Evolutionary conservation across 2,113 vertebrate species (phyloP).

Genomic region (Chaetura pelagica): DNA sequence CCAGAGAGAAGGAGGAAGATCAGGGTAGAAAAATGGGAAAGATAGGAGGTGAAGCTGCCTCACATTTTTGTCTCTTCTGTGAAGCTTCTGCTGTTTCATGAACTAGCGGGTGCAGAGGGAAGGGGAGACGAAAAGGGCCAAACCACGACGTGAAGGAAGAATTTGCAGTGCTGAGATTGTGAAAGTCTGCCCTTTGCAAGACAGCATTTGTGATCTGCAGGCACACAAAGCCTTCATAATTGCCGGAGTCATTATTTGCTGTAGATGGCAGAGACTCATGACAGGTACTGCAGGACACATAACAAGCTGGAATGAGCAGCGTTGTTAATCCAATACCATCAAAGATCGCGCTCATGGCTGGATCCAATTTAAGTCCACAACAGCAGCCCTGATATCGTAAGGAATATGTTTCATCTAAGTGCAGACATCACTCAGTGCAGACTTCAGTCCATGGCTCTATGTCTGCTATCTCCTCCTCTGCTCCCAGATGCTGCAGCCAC

Average conservation of each 20-base stretch:
- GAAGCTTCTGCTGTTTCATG: background rate
- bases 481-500: background rate
- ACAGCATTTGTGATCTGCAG: conserved; percentile 18
- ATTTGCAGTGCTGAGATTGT: background rate
- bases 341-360: conserved; percentile 26
- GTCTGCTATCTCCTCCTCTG: background rate
- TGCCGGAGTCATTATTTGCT: conserved; percentile 41
- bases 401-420: conserved; percentile 38
- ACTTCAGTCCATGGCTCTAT: background rate
- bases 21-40: background rate
- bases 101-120: background rate
- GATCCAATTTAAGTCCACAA: conserved; percentile 48
- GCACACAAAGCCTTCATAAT: conserved; percentile 40
- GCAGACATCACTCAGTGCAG: background rate
- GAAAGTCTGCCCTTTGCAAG: background rate
- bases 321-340: conserved; percentile 56
- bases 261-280: conserved; percentile 31
- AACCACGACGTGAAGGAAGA: background rate
- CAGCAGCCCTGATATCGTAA: background rate
- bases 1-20: background rate
- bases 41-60: background rate
- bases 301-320: conserved; percentile 52
- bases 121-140: background rate
- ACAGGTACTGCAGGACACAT: conserved; percentile 50
- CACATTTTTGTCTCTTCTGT: background rate